Evolutionary conservation across 2,113 vertebrate genomes (phyloP).

Genomic region (Xyrauchen texanus): DNA sequence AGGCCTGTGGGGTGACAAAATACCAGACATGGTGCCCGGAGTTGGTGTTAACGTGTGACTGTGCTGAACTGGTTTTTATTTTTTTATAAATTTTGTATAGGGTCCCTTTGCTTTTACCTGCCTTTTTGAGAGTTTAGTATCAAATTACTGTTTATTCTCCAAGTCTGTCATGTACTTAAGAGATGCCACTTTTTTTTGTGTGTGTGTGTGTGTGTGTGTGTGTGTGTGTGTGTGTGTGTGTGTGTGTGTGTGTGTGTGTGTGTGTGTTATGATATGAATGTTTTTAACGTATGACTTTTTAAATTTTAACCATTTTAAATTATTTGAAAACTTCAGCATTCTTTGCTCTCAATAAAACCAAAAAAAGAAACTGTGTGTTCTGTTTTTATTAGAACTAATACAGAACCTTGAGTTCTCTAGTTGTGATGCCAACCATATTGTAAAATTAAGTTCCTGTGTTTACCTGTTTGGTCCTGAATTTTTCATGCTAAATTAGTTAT

Average conservation of each 20-base stretch:
- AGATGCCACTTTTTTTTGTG: conserved; percentile 13
- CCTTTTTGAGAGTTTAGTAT: neutral
- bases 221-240: too few relatives aligned
- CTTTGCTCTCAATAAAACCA: conserved; percentile 56
- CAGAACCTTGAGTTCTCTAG: too few relatives aligned
- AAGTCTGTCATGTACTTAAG: conserved; percentile 31
- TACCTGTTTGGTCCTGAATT: too few relatives aligned
- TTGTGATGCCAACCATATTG: too few relatives aligned
- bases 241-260: too few relatives aligned
- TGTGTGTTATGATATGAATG: conserved; percentile 37
- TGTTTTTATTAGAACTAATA: too few relatives aligned
- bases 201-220: too few relatives aligned
- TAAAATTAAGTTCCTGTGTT: too few relatives aligned
- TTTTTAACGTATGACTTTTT: conserved; percentile 56
- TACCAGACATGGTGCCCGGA: neutral
- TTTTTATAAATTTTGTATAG: too few relatives aligned
- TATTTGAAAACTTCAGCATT: conserved; percentile 40
- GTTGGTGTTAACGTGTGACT: neutral
- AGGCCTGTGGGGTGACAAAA: neutral
- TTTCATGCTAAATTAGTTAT: too few relatives aligned
- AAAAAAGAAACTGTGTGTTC: too few relatives aligned
- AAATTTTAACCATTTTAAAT: conserved; percentile 48
- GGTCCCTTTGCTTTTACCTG: conserved; percentile 52
- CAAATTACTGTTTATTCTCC: conserved; percentile 3
- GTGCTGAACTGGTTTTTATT: too few relatives aligned